Evolutionary conservation across 1,140 invertebrate genomes (phyloP).

Genomic region (Euura lappo): DNA sequence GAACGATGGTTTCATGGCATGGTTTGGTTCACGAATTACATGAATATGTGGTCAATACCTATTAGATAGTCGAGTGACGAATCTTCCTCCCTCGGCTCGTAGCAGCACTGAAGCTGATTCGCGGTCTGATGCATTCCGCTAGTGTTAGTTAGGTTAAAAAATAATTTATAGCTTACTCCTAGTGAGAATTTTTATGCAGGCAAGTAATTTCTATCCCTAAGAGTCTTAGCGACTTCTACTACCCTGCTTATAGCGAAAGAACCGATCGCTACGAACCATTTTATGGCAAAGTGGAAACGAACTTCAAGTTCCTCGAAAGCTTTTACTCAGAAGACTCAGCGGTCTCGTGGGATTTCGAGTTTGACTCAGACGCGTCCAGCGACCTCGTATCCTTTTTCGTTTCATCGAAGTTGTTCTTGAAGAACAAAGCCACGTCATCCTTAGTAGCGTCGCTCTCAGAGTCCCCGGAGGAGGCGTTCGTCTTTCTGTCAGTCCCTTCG

Average conservation of each 20-base stretch:
- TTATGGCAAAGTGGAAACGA: background rate
- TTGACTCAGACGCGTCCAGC: constrained; percentile 27
- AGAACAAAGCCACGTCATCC: constrained; percentile 45
- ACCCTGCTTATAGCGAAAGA: constrained; percentile 12
- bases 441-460: constrained; percentile 15
- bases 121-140: background rate
- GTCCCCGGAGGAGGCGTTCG: constrained; percentile 10
- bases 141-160: background rate
- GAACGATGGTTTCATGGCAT: constrained; percentile 6
- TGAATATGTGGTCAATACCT: too few species aligned
- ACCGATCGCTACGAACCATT: constrained; percentile 24
- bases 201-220: background rate
- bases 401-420: constrained; percentile 39
- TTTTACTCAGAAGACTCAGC: constrained; percentile 3
- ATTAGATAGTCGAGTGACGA: too few species aligned
- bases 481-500: constrained; percentile 22
- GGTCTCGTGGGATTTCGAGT: background rate
- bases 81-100: background rate
- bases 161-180: constrained; percentile 5
- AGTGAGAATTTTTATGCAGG: background rate
- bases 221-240: background rate
- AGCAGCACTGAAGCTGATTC: background rate
- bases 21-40: background rate
- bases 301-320: constrained; percentile 2
- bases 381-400: constrained; percentile 39